Conservation (phyloP, 2,888 invertebrate species). For the Protonemura montana region DNA sequence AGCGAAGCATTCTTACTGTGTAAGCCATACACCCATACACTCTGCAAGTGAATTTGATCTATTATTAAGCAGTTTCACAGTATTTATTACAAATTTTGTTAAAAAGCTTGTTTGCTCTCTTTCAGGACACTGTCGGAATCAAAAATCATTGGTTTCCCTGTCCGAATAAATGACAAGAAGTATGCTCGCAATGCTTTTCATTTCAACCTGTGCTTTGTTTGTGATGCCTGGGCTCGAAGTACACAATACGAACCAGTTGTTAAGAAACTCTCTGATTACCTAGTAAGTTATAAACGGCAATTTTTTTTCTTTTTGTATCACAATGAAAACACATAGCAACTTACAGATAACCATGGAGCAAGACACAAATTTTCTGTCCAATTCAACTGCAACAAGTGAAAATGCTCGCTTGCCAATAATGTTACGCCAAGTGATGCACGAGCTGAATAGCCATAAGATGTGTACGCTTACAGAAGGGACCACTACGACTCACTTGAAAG, state of each 20-base stretch:
- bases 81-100: too few relatives aligned
- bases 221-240: constrained; percentile 86
- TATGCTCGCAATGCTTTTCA: constrained; percentile 94
- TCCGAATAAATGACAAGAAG: constrained; percentile 85
- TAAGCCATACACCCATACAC: constrained; percentile 55
- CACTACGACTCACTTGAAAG: constrained; percentile 88
- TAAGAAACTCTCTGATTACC: constrained; percentile 90
- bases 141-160: constrained; percentile 93
- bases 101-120: constrained; percentile 52
- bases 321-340: background rate
- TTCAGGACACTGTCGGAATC: constrained; percentile 77
- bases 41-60: too few relatives aligned
- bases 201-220: constrained; percentile 95
- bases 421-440: constrained; percentile 78
- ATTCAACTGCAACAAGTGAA: constrained; percentile 63
- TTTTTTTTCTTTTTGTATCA: background rate
- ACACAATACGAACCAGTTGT: constrained; percentile 94
- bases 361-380: constrained; percentile 84
- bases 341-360: constrained; percentile 80
- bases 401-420: constrained; percentile 76
- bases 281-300: constrained; percentile 63
- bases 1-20: constrained; percentile 90
- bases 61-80: too few relatives aligned
- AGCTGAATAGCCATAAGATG: constrained; percentile 81
- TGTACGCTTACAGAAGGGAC: constrained; percentile 86